Percentiles rank a stretch among this genome's conserved stretches.
Evolutionary conservation across 2,888 invertebrate species (phyloP).

Genomic region (Clostera curtula): DNA sequence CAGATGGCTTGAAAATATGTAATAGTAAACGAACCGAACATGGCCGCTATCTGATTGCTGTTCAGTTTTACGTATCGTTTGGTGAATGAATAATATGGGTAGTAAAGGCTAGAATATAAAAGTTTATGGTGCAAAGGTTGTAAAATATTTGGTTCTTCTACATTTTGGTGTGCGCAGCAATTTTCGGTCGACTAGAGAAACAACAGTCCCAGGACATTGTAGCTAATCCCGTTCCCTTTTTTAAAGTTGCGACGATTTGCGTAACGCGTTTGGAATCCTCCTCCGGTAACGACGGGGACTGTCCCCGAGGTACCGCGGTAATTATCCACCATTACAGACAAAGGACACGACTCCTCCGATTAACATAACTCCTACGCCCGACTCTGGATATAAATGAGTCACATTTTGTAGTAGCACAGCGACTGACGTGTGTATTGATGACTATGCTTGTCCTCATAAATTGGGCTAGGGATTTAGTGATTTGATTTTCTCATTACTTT

Average conservation of each 20-base stretch:
- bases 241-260: slow-evolving; percentile 72
- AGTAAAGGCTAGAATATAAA: slow-evolving; percentile 36
- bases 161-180: too few relatives aligned
- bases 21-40: slow-evolving; percentile 61
- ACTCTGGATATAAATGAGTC: slow-evolving; percentile 68
- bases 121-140: slow-evolving; percentile 29
- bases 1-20: slow-evolving; percentile 64
- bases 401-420: slow-evolving; percentile 72
- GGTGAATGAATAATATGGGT: slow-evolving; percentile 46
- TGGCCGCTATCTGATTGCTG: slow-evolving; percentile 50
- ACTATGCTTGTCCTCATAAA: slow-evolving; percentile 71
- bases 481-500: slow-evolving; percentile 66
- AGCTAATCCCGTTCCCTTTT: slow-evolving; percentile 70
- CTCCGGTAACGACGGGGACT: slow-evolving; percentile 54
- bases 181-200: too few relatives aligned
- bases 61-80: slow-evolving; percentile 46
- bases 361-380: slow-evolving; percentile 72
- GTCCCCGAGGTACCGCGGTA: slow-evolving; percentile 69
- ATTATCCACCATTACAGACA: slow-evolving; percentile 74
- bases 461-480: slow-evolving; percentile 70
- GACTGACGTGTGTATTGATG: slow-evolving; percentile 74
- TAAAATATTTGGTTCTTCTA: slow-evolving; percentile 33
- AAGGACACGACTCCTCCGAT: slow-evolving; percentile 72
- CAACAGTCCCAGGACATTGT: slow-evolving; percentile 59
- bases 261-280: slow-evolving; percentile 73